Evolutionary conservation across 1,140 invertebrate genomes (phyloP), one percentile per base, ranked within the genome.

Genomic region (Tetragonula clypearis): DNA sequence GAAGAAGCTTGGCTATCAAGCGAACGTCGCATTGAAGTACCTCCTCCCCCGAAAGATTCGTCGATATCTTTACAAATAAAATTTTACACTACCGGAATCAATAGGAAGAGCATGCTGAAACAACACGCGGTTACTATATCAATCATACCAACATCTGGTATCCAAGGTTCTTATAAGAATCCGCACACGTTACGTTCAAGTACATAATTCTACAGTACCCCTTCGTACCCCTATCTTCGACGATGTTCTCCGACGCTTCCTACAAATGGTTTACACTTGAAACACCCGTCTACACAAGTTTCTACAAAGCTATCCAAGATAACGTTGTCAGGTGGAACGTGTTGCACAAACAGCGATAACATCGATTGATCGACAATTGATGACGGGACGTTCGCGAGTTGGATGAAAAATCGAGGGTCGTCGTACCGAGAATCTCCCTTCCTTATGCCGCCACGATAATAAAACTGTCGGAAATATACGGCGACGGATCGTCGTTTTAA

Each of bases 401-500:
- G 78, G 77, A 86, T 80, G 69, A 88, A 83, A 86, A 80, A 76
- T 72, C 68, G 71, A 71, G 62, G 79, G 75, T 55, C 75, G 73
- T 49, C 49, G 30, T 72, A 53, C 55, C 69, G 78, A 30, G 78
- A n/a, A 30, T 30, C 26, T 53, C 79, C 82, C 26, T 53, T 75
- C 82, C 62, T 84, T 41, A 66, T 75, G 75, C 65, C 66, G 75
- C 86, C 83, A 55, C 82, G 87, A 91, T 92, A 92, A 90, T 86
- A 77, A 87, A 85, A 88, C 82, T 74, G 77, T 87, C 76, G 56
- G 79, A 84, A 65, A 82, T 82, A 88, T 71, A 82, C 71, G 86
- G 65, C 81, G 86, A 71, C 80, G 88, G 90, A 92, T 92, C 90
- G 87, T 75, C 62, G 86, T 92, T 90, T 92, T 87, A 92, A 85